Evolutionary conservation across 1,140 invertebrate genomes (phyloP).

Genomic region (Nilaparvata lugens): DNA sequence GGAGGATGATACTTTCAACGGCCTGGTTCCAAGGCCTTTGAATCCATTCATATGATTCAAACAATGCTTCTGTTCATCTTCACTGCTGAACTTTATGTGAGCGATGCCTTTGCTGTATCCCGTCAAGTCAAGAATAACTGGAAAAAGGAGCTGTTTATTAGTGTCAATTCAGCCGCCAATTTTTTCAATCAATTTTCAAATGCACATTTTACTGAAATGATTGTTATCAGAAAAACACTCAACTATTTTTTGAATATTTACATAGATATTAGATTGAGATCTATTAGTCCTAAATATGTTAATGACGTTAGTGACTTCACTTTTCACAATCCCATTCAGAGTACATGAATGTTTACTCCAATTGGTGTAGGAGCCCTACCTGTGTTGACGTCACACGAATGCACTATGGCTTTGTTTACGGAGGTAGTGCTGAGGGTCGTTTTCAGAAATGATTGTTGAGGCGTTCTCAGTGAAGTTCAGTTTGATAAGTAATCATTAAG

Average conservation of each 20-base stretch:
- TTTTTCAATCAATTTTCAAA: neutral
- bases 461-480: neutral
- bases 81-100: slow-evolving; percentile 90
- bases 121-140: slow-evolving; percentile 76
- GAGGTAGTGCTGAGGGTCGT: no score
- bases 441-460: neutral
- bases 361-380: no score
- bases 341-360: neutral
- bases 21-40: slow-evolving; percentile 69
- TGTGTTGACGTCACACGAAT: no score
- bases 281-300: neutral
- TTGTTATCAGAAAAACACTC: neutral
- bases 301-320: neutral
- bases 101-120: slow-evolving; percentile 94
- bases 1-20: slow-evolving; percentile 83
- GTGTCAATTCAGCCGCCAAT: neutral
- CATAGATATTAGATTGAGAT: slow-evolving; percentile 7
- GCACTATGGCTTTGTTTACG: no score
- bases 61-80: slow-evolving; percentile 89
- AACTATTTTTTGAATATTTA: neutral
- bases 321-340: neutral
- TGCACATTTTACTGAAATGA: neutral
- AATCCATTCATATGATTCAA: slow-evolving; percentile 82
- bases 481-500: no score
- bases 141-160: slow-evolving; percentile 22